Evolutionary conservation across 2,797 vertebrate genomes (phyloP).

Genomic region (Schizothorax lantsangensis): DNA sequence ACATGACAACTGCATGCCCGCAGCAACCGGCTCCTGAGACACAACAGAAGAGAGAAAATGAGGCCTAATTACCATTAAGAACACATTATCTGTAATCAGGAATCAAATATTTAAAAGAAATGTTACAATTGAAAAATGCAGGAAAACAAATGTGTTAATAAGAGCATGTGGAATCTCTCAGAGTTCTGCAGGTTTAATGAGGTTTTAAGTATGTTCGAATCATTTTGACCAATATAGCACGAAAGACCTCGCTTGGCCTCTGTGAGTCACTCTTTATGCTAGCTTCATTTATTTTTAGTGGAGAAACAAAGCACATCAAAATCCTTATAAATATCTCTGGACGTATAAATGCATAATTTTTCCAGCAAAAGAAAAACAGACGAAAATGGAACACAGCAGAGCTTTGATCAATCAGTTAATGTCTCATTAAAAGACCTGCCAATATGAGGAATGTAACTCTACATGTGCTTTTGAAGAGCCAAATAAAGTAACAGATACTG

Average conservation of each 20-base stretch:
- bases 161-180: neutral
- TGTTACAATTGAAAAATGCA: neutral
- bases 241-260: neutral
- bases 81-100: conserved; percentile 29
- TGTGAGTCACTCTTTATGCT: neutral
- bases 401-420: conserved; percentile 55
- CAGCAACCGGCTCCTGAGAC: conserved; percentile 75
- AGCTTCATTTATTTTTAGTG: conserved; percentile 39
- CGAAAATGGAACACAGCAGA: conserved; percentile 39
- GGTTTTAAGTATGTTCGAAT: conserved; percentile 17
- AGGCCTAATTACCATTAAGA: conserved; percentile 29
- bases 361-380: conserved; percentile 29
- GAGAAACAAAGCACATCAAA: conserved; percentile 50
- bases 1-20: conserved; percentile 77
- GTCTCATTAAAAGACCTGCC: conserved; percentile 48
- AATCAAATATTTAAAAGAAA: conserved; percentile 12
- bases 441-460: conserved; percentile 27
- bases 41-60: conserved; percentile 23
- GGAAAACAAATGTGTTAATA: conserved; percentile 13
- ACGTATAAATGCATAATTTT: conserved; percentile 30
- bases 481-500: conserved; percentile 42
- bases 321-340: conserved; percentile 53
- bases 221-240: neutral
- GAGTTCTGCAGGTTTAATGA: conserved; percentile 25
- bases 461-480: conserved; percentile 49